Evolutionary conservation across 37 sponge, comb jelly and placozoan species (phyloP).

Genomic region (Geodia barretti): DNA sequence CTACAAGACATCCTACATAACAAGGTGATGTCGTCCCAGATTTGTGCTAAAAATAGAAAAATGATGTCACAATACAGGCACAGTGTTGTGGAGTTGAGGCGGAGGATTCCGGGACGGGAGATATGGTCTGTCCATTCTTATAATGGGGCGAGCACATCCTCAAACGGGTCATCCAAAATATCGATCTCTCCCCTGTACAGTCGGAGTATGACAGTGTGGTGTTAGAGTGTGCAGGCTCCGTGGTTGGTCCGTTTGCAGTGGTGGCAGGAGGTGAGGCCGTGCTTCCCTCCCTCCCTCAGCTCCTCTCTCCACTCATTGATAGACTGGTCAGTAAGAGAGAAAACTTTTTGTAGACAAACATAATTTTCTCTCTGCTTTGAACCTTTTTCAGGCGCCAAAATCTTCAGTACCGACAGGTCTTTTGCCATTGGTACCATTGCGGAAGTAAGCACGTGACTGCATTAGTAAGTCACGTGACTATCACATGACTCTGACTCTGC

Average conservation of each 20-base stretch:
- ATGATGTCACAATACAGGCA: conserved; percentile 32
- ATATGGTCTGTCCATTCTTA: background rate
- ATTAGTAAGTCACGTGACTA: background rate
- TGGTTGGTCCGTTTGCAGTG: conserved; percentile 56
- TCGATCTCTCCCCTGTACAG: background rate
- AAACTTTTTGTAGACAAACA: background rate
- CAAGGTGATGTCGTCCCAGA: no score
- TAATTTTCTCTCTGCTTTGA: background rate
- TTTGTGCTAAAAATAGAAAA: no score
- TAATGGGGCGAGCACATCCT: no score
- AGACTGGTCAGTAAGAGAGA: conserved; percentile 40
- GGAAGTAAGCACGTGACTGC: conserved; percentile 53
- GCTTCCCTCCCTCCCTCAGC: conserved; percentile 3
- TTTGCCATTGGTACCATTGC: conserved; percentile 84
- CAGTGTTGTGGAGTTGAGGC: conserved; percentile 52
- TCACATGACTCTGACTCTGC: background rate
- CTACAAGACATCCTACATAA: conserved; percentile 50
- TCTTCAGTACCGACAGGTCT: conserved; percentile 64
- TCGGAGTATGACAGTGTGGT: conserved; percentile 68
- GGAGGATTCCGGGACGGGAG: conserved; percentile 14
- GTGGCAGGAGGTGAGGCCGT: conserved; percentile 50
- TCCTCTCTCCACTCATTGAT: conserved; percentile 28
- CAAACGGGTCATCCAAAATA: no score
- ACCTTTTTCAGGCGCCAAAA: background rate
- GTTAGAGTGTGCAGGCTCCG: conserved; percentile 58